Evolutionary conservation across 37 sponge, comb jelly and placozoan species (phyloP), one percentile per base, ranked within the genome.

Genomic region (Geodia barretti): DNA sequence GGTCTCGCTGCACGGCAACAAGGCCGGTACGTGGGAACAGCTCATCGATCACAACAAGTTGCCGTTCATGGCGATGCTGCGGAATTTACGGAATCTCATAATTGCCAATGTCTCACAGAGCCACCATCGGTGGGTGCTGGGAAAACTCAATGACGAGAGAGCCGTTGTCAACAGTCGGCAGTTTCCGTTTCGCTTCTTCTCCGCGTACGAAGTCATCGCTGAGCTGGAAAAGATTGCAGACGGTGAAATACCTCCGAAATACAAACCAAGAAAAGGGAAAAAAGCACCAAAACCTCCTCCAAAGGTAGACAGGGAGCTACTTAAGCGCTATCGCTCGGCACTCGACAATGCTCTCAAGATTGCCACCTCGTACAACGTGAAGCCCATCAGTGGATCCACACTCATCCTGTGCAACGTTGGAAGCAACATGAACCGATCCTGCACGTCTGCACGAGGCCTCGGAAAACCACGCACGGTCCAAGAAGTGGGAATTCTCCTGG

Each of bases 51-150:
- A 97, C 76, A 41, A 68, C 3, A 99, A 99, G 84, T 80, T 99
- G 0, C 99, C 99, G 0, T 99, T 97, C 78, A 99, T 99, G 97
- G 99, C 99, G 30, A 99, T 96, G 97, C 72, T 99, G 58, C 71
- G 99, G 30, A 99, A 99, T 67, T 41, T 99, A 9, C 85, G 99
- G 23, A 99, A 99, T 71, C 80, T 99, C 60, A 94, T 99, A 24
- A 70, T 93, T 30, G 91, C 95, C 70, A 91, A 84, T 11, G 83
- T 99, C 37, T 79, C 79, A 20, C 81, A 67, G 54, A 94, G 88
- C 34, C 90, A 94, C 77, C 95, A 94, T 71, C 83, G 89, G 67
- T 88, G 92, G 91, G 88, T 92, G 32, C 60, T 94, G 32, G 86
- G 85, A 54, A 99, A 94, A 74, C 84, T 99, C 39, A 90, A 66